Conservation (phyloP, 2,113 vertebrate species). For the Regulus satrapa region DNA sequence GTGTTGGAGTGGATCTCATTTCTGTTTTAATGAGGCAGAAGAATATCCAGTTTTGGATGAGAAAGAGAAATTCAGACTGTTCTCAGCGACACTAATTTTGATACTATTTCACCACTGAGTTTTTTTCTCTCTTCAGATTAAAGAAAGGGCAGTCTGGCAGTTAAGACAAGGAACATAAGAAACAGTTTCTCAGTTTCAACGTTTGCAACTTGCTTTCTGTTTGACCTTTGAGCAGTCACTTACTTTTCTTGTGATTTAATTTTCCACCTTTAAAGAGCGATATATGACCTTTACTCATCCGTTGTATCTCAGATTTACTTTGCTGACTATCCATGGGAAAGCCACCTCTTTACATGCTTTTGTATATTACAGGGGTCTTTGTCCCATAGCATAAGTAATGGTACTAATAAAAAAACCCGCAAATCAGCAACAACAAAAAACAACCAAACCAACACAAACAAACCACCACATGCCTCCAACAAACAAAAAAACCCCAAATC, state of each 20-base stretch:
- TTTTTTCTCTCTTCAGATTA: neutral
- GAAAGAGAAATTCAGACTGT: neutral
- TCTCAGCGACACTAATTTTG: neutral
- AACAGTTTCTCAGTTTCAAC: neutral
- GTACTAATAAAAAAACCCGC: neutral
- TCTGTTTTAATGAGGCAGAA: neutral
- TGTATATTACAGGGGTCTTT: neutral
- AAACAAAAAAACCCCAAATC: neutral
- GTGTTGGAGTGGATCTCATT: neutral
- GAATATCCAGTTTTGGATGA: neutral
- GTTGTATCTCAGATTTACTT: neutral
- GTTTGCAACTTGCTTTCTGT: neutral
- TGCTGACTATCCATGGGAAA: neutral
- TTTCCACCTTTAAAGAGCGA: conserved; percentile 6
- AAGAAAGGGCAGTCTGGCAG: neutral
- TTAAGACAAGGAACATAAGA: neutral
- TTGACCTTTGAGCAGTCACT: neutral
- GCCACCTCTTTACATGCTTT: neutral
- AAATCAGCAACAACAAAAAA: neutral
- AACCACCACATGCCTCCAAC: too few relatives aligned
- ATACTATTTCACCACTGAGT: neutral
- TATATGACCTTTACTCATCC: neutral
- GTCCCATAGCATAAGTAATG: neutral
- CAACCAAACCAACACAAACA: neutral
- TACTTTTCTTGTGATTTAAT: neutral